Conservation (phyloP, 1,140 invertebrate species). For the Dolichoris vasculosae region DNA sequence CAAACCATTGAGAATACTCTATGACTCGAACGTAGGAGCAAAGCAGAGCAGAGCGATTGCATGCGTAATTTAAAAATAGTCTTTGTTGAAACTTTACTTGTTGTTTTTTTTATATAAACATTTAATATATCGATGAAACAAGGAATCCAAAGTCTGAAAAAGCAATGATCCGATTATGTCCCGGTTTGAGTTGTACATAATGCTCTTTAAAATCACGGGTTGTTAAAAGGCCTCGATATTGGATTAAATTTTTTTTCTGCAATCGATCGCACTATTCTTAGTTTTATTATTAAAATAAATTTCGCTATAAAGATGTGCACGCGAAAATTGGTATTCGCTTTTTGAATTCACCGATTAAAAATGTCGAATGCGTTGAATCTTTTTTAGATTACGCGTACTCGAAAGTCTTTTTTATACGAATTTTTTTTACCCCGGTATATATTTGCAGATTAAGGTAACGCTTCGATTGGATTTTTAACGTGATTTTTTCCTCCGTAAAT, state of each 20-base stretch:
- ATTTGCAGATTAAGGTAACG: not conserved
- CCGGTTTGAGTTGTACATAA: conserved; percentile 14
- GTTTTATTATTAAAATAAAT: conserved; percentile 38
- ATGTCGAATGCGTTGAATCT: conserved; percentile 35
- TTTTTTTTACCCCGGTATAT: conserved; percentile 23
- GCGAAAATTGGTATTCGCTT: conserved; percentile 40
- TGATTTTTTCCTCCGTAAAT: conserved; percentile 59
- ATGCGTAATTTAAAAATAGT: conserved; percentile 26
- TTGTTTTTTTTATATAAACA: conserved; percentile 35
- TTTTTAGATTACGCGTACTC: conserved; percentile 57
- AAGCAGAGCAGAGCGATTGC: conserved; percentile 6
- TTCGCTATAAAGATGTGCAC: conserved; percentile 42
- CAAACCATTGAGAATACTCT: not conserved
- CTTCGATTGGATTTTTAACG: not conserved
- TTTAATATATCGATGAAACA: conserved; percentile 37
- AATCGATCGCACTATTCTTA: not conserved
- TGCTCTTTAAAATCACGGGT: not conserved
- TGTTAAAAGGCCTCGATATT: conserved; percentile 22
- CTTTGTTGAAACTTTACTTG: conserved; percentile 40
- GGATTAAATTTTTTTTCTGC: conserved; percentile 24
- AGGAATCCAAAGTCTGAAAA: conserved; percentile 47
- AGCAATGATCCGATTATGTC: conserved; percentile 12
- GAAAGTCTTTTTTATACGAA: conserved; percentile 63
- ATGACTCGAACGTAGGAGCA: conserved; percentile 20
- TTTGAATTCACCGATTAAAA: conserved; percentile 14